Conservation (phyloP, 2,797 vertebrate genomes). For the Eidolon dupreanum region DNA sequence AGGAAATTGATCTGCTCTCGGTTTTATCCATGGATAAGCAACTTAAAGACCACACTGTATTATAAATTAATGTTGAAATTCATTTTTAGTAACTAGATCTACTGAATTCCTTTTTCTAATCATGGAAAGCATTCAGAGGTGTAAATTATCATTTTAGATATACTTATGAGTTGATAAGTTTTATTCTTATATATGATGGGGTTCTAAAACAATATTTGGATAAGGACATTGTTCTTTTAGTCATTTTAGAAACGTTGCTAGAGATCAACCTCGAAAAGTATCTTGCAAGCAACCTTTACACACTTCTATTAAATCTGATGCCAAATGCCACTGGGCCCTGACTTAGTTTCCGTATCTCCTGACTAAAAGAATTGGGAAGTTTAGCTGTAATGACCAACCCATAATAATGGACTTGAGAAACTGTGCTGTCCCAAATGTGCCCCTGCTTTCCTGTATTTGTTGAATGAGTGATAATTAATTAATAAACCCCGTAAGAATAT, state of each 20-base stretch:
- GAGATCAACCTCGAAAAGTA: neutral
- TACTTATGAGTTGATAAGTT: neutral
- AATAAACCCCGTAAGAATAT: conserved; percentile 1
- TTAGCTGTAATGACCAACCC: neutral
- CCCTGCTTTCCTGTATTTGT: neutral
- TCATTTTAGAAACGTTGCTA: neutral
- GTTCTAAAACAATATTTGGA: conserved; percentile 34
- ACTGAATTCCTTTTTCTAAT: neutral
- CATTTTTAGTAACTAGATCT: conserved; percentile 3
- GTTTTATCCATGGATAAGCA: neutral
- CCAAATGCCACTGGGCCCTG: neutral
- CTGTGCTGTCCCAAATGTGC: neutral
- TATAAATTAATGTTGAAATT: neutral
- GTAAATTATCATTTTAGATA: conserved; percentile 32
- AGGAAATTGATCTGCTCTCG: neutral
- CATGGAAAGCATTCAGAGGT: neutral
- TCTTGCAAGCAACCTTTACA: neutral
- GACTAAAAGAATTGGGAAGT: neutral
- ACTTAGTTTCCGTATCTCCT: neutral
- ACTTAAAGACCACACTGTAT: neutral
- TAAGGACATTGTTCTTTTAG: neutral
- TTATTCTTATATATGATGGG: neutral
- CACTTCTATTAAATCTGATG: neutral
- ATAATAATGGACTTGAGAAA: conserved; percentile 31
- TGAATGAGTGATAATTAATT: conserved; percentile 46